Evolutionary conservation across 2,113 vertebrate species (phyloP), one percentile per base, ranked within the genome.

Genomic region (Nerophis lumbriciformis): DNA sequence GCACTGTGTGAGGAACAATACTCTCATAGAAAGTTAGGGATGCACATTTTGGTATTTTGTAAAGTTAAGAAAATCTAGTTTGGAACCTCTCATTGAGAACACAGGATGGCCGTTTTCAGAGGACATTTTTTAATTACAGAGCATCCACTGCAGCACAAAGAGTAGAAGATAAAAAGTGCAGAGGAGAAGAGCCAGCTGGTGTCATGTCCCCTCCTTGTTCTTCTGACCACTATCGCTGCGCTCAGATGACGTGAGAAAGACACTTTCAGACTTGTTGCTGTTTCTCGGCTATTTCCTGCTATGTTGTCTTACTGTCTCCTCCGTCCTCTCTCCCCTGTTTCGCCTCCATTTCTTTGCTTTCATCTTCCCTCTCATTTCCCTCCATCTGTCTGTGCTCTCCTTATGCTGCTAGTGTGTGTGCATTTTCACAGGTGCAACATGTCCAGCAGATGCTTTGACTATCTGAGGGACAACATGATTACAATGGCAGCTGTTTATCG

Each of bases 131-230:
- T 69, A 48, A 50, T 11, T 10, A 42, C 53, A 55, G 39, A 42
- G 39, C 54, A 28, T 28, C 28, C 28, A 28, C 65, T 48, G 51
- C 37, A 53, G 44, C 63, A 47, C 76, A 84, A 83, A 83, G 72
- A 84, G 57, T 79, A 71, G 68, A 80, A 82, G 79, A 71, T 54
- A 54, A 79, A 75, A 74, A 49, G 54, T 72, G 53, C 15, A 9
- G 59, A 5, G 5, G 51, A 80, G 59, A 62, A 44, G 54, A 68
- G 75, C 75, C 69, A 71, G 62, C 74, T 77, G 74, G 71, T 48
- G 53, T 56, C 59, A 8, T 19, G 53, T 44, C 35, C 50, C 37
- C 35, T 67, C 16, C 52, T 51, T 63, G 52, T 63, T 53, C 38
- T 36, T 49, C 65, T 65, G 50, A 36, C 68, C 49, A 53, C 37